These are phyloP conservation scores for Scomberomorus guttatus DNA, from an alignment of 2,797 vertebrate species.

Conservation along the genomic window DNA sequence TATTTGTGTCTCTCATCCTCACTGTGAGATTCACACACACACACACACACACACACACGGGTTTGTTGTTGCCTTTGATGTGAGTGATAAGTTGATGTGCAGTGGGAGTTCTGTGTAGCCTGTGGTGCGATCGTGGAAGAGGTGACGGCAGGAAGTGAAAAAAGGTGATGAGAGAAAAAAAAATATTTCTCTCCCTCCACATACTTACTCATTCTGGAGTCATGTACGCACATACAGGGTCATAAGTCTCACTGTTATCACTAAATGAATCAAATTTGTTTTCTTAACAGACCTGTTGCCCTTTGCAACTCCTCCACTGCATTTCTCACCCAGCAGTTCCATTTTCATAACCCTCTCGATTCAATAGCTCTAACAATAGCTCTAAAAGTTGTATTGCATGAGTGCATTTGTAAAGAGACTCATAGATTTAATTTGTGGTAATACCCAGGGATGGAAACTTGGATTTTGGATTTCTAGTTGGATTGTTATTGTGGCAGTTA, in stretches of 20 bases:
- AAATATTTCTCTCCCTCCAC: background rate
- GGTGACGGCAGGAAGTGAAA: slow-evolving; percentile 37
- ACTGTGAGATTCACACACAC: slow-evolving; percentile 9
- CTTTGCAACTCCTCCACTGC: background rate
- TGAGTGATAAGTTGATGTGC: slow-evolving; percentile 34
- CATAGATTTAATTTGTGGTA: no score
- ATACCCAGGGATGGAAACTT: no score
- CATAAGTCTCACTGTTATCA: slow-evolving; percentile 11
- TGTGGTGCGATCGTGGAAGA: slow-evolving; percentile 54
- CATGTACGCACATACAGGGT: background rate
- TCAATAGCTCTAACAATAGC: background rate
- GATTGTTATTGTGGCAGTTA: no score
- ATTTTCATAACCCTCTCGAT: slow-evolving; percentile 5
- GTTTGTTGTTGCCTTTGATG: slow-evolving; percentile 38
- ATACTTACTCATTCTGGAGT: slow-evolving; percentile 23
- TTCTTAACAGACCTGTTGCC: background rate
- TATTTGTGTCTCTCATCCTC: slow-evolving; percentile 30
- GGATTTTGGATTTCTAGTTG: no score
- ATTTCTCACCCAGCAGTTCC: slow-evolving; percentile 3
- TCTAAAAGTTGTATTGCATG: background rate
- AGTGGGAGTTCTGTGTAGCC: slow-evolving; percentile 24
- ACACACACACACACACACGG: slow-evolving; percentile 27
- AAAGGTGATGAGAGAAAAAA: slow-evolving; percentile 13
- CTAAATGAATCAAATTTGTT: slow-evolving; percentile 20
- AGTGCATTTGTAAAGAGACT: no score